phyloP scores from a whole-genome alignment of 2,113 vertebrate genomes.

The Rissa tridactyla region DNA sequence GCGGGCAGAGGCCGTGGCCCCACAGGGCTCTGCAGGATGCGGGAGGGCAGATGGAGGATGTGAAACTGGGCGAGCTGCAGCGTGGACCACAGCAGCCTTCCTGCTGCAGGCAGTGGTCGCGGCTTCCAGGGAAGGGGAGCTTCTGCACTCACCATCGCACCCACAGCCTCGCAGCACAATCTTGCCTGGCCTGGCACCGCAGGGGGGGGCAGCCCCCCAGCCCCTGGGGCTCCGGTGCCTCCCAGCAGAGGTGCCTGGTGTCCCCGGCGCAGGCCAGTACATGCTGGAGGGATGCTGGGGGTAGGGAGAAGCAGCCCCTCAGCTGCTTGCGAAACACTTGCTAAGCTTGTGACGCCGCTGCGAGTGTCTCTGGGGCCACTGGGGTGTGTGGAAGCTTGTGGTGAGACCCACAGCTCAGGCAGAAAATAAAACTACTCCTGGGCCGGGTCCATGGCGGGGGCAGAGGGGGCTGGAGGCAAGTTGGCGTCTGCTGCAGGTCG shows the following conservation, averaged over 20 bases:
- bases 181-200: rapidly evolving
- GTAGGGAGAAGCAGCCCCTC: not conserved
- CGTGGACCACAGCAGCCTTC: not conserved
- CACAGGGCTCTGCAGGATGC: not conserved
- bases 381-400: rapidly evolving
- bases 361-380: rapidly evolving
- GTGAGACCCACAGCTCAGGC: not conserved
- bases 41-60: not conserved
- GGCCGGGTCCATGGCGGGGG: not conserved
- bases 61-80: not conserved
- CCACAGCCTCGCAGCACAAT: rapidly evolving
- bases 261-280: no score
- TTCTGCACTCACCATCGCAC: rapidly evolving
- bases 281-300: not conserved
- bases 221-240: not conserved
- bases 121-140: not conserved
- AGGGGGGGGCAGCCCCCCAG: rapidly evolving
- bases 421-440: not conserved
- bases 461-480: not conserved
- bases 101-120: not conserved
- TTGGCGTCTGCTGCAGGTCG: rapidly evolving
- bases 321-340: not conserved
- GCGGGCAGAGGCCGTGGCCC: not conserved
- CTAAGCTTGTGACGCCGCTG: not conserved
- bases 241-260: not conserved